Evolutionary conservation across 2,113 vertebrate genomes (phyloP).

Genomic region (Columba janthina): DNA sequence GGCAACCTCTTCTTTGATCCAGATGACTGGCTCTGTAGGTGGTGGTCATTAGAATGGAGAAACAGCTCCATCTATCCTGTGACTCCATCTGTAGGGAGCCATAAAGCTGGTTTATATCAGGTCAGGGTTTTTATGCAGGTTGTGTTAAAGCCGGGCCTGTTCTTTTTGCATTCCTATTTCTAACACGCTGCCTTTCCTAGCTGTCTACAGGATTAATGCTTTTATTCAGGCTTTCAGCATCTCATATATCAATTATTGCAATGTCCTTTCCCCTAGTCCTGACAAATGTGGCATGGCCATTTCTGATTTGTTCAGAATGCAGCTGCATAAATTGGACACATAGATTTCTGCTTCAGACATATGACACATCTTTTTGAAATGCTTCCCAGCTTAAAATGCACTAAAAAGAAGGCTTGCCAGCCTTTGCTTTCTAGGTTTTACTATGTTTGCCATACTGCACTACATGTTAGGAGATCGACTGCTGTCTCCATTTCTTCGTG

Average conservation of each 20-base stretch:
- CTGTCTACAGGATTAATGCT: not conserved
- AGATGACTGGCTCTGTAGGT: not conserved
- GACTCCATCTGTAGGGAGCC: not conserved
- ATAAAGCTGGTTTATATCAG: not conserved
- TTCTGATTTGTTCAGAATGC: not conserved
- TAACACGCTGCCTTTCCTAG: not conserved
- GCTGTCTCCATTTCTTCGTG: not conserved
- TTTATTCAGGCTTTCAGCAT: not conserved
- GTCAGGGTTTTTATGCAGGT: not conserved
- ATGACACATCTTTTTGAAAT: not conserved
- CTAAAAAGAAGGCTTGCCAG: not conserved
- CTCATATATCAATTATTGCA: not conserved
- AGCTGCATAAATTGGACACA: not conserved
- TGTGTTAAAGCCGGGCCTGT: not conserved
- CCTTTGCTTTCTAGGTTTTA: not conserved
- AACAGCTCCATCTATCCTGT: not conserved
- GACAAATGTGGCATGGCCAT: not conserved
- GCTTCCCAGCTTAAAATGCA: not conserved
- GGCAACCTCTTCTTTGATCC: constrained; percentile 3
- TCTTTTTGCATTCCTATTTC: not conserved
- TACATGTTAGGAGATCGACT: not conserved
- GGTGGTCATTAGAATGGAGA: not conserved
- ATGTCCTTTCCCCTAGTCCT: not conserved
- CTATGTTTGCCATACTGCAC: not conserved
- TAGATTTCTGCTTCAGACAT: not conserved